phyloP scores from a whole-genome alignment of 2,888 invertebrate species.

The Drepanosiphum platanoidis region DNA sequence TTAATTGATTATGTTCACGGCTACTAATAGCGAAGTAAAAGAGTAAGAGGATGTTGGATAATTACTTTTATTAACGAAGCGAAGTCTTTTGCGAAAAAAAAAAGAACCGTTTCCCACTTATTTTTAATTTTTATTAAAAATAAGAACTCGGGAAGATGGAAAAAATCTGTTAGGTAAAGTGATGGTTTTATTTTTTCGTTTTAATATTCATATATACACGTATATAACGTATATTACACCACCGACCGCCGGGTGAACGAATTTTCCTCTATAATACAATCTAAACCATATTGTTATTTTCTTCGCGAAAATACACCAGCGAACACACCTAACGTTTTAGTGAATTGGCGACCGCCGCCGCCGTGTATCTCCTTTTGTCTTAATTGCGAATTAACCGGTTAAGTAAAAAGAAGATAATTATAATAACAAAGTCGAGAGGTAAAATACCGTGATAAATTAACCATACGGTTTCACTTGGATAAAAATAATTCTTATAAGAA shows the following conservation, averaged over 20 bases:
- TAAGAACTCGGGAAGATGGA: background rate
- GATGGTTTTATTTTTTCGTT: background rate
- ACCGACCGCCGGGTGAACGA: background rate
- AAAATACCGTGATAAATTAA: too few relatives aligned
- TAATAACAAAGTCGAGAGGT: too few relatives aligned
- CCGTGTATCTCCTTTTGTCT: background rate
- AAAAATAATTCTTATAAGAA: background rate
- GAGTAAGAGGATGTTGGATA: conserved; percentile 47
- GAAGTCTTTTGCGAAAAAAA: background rate
- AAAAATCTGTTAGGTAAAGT: conserved; percentile 42
- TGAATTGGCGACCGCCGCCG: background rate
- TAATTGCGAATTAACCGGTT: too few relatives aligned
- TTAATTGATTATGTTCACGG: conserved; percentile 59
- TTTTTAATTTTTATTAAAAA: conserved; percentile 58
- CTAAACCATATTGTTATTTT: background rate
- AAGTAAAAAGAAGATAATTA: background rate
- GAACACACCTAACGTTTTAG: background rate
- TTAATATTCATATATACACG: background rate
- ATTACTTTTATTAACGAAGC: conserved; percentile 61
- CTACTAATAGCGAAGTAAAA: conserved; percentile 55
- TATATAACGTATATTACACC: too few relatives aligned
- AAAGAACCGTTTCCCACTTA: conserved; percentile 36
- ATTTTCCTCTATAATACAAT: conserved; percentile 17
- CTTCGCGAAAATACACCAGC: background rate
- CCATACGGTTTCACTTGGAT: too few relatives aligned